These are phyloP conservation scores for Tupiocoris notatus DNA, from an alignment of 2,888 invertebrate species.

Conservation along the genomic window DNA sequence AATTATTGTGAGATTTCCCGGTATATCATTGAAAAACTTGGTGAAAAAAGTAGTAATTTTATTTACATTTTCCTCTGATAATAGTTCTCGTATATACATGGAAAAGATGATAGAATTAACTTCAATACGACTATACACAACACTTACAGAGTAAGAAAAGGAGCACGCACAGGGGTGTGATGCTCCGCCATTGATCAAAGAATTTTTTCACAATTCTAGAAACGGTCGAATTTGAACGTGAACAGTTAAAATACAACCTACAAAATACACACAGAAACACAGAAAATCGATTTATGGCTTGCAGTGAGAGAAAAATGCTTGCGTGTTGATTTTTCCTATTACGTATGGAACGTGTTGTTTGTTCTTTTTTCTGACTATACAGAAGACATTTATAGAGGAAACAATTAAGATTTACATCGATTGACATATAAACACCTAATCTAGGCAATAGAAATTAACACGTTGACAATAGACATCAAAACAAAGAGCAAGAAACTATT, in stretches of 20 bases:
- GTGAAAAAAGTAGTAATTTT: neutral
- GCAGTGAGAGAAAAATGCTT: neutral
- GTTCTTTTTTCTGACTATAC: neutral
- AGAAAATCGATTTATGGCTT: neutral
- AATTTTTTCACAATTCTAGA: neutral
- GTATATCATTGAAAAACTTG: neutral
- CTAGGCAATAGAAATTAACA: neutral
- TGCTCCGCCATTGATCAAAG: neutral
- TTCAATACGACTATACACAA: neutral
- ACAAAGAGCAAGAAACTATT: neutral
- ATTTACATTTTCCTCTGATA: neutral
- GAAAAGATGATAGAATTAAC: neutral
- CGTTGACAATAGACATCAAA: neutral
- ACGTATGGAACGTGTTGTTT: neutral
- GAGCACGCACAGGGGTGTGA: neutral
- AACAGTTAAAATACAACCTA: neutral
- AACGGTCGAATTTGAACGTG: neutral
- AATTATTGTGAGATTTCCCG: too few relatives aligned
- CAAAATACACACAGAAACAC: neutral
- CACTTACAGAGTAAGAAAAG: neutral
- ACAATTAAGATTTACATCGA: neutral
- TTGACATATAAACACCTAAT: neutral
- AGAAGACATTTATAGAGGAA: neutral
- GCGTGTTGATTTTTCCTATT: neutral
- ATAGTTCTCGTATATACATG: neutral